Evolutionary conservation across 2,113 vertebrate species (phyloP).

Genomic region (Speoplatyrhinus poulsoni): DNA sequence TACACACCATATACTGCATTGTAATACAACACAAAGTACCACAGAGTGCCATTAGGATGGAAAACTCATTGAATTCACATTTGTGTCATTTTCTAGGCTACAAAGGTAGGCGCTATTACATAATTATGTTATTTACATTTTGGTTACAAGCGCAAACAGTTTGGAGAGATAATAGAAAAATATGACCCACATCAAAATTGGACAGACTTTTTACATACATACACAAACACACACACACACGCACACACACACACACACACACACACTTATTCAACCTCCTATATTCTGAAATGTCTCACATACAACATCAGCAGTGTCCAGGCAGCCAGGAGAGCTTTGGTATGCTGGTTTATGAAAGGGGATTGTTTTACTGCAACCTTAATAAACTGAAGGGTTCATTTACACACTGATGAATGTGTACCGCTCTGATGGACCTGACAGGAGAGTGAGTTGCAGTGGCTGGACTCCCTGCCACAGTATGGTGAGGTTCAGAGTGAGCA

Average conservation of each 20-base stretch:
- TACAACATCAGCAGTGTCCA: conserved; percentile 46
- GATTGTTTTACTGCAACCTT: conserved; percentile 62
- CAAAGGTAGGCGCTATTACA: too few species aligned
- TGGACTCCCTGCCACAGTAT: conserved; percentile 26
- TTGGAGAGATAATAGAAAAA: too few species aligned
- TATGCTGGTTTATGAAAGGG: conserved; percentile 28
- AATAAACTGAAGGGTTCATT: conserved; percentile 70
- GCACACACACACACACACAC: conserved; percentile 14
- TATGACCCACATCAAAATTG: too few species aligned
- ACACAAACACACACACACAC: conserved; percentile 19
- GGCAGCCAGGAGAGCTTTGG: conserved; percentile 28
- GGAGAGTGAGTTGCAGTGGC: conserved; percentile 47
- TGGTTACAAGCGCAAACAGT: too few species aligned
- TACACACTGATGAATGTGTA: conserved; percentile 64
- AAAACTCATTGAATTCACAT: too few species aligned
- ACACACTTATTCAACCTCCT: conserved; percentile 13
- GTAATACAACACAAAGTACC: too few species aligned
- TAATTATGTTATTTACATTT: too few species aligned
- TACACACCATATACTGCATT: too few species aligned
- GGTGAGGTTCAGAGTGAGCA: conserved; percentile 36
- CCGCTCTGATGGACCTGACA: conserved; percentile 53
- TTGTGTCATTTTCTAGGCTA: too few species aligned
- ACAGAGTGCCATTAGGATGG: too few species aligned
- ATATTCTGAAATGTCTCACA: too few species aligned
- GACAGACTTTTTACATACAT: background rate